Evolutionary conservation across 2,888 invertebrate genomes (phyloP), one percentile per base, ranked within the genome.

Genomic region (Dendrolimus houi): DNA sequence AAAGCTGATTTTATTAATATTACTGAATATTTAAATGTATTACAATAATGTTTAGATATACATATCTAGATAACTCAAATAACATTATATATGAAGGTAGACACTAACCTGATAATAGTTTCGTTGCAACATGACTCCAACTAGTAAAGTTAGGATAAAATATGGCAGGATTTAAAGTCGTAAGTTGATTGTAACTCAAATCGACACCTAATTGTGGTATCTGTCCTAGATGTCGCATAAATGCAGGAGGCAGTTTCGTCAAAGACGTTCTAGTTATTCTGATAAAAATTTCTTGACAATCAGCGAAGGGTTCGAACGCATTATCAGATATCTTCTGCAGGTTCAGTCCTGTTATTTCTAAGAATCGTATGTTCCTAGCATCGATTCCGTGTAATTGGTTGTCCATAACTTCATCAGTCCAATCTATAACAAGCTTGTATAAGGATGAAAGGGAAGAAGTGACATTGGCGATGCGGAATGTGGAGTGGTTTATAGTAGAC

Each of bases 121-220:
- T 95, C 7, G 97, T 97, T 12, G 97, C 97, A 64, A 96, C 95
- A 65, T 95, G 94, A 82, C 96, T 96, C 97, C 97, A 97, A 69
- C 94, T 94, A 40, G 96, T 95, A 66, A 95, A 94, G 81, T 97
- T 97, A 41, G 96, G 95, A 81, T 97, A 97, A 79, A 97, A 95
- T 62, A 96, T 95, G 62, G 96, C 95, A 57, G 96, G 95, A 77
- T 95, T 95, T 64, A 97, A 91, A 59, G 94, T 93, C 52, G 94
- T 93, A 74, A 97, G 92, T 84, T 94, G 93, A 87, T 98, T 98
- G 76, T 94, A 93, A 62, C 96, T 94, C 65, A 97, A 91, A 84
- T 97, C 97, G 60, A 98, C 92, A 53, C 94, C 94, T 59, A 97
- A 91, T 79, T 96, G 95, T 9, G 96, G 95, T 71, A 97, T 93